Evolutionary conservation across 2,888 invertebrate species (phyloP).

Genomic region (Troides aeacus): DNA sequence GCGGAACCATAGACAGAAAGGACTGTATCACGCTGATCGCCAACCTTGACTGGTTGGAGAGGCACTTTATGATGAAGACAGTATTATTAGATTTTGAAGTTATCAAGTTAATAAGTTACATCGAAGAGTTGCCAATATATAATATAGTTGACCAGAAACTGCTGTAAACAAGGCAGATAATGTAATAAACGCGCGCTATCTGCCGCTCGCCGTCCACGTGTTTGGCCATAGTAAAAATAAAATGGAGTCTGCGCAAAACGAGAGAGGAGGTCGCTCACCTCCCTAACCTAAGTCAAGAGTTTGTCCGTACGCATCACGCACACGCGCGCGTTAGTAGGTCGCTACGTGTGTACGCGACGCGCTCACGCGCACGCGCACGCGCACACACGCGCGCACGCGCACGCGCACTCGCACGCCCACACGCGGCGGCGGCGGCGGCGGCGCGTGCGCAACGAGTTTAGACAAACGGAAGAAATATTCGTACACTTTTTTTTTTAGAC

Average conservation of each 20-base stretch:
- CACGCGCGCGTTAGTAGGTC: constrained; percentile 55
- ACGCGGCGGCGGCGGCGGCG: constrained; percentile 35
- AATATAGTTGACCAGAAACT: constrained; percentile 10
- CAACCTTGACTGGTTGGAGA: too few species aligned
- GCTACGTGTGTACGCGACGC: constrained; percentile 43
- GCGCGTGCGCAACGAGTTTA: constrained; percentile 78
- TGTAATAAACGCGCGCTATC: constrained; percentile 64
- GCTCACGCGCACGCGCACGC: constrained; percentile 44
- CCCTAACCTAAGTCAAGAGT: constrained; percentile 80
- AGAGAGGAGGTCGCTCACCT: constrained; percentile 78
- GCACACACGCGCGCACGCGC: constrained; percentile 54
- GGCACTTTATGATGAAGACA: too few species aligned
- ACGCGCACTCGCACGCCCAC: constrained; percentile 60
- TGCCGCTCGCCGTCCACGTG: constrained; percentile 65
- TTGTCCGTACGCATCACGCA: constrained; percentile 63
- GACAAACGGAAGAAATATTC: constrained; percentile 79
- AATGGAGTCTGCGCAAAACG: constrained; percentile 71
- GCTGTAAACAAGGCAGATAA: constrained; percentile 57
- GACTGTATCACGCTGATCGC: too few species aligned
- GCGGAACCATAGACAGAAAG: too few species aligned
- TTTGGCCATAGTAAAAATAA: constrained; percentile 76
- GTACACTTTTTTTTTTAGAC: constrained; percentile 70
- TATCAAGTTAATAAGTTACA: too few species aligned
- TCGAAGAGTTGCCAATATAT: too few species aligned
- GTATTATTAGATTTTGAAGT: too few species aligned